Evolutionary conservation across 2,113 vertebrate genomes (phyloP).

Genomic region (Oxyura jamaicensis): DNA sequence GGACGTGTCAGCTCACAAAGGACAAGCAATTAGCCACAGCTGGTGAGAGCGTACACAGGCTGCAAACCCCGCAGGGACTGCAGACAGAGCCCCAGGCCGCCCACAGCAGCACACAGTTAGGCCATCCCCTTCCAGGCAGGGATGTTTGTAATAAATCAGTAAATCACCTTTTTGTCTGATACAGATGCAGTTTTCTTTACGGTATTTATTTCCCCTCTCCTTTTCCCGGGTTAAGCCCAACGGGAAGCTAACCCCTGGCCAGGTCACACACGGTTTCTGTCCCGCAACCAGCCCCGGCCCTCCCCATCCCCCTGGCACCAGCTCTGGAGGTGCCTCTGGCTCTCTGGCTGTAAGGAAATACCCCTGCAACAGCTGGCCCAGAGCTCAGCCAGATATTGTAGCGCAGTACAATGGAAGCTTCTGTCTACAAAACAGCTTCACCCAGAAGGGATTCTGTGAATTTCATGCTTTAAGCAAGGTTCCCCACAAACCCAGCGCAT

Average conservation of each 20-base stretch:
- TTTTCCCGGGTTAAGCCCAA: neutral
- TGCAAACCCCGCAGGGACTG: neutral
- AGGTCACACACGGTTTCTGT: neutral
- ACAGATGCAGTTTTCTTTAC: neutral
- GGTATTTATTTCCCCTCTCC: neutral
- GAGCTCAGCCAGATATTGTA: conserved; percentile 16
- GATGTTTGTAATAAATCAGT: neutral
- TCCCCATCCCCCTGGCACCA: neutral
- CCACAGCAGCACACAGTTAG: neutral
- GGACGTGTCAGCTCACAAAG: neutral
- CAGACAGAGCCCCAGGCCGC: neutral
- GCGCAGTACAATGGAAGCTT: neutral
- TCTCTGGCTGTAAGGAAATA: neutral
- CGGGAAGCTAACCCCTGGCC: neutral
- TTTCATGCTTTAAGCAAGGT: neutral
- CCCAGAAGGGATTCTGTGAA: neutral
- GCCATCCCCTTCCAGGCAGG: neutral
- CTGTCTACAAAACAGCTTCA: neutral
- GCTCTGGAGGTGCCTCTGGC: neutral
- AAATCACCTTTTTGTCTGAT: neutral
- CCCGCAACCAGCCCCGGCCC: neutral
- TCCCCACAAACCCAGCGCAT: neutral
- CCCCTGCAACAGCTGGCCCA: conserved; percentile 19
- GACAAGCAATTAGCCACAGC: neutral
- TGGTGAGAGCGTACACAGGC: neutral